Evolutionary conservation across 2,797 vertebrate species (phyloP).

Genomic region (Galagoides demidoff): DNA sequence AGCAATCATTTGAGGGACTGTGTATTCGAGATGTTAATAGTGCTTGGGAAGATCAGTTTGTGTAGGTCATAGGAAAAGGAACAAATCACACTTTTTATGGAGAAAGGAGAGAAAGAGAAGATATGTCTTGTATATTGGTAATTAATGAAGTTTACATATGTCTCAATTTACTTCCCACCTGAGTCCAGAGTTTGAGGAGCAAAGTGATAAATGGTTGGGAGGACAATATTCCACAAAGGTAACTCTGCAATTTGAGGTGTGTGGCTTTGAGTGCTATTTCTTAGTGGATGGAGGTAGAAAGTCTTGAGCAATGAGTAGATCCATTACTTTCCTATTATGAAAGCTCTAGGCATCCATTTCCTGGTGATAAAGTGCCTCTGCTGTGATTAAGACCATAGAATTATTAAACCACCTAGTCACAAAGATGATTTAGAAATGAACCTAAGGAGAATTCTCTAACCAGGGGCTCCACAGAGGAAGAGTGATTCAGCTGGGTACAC

Average conservation of each 20-base stretch:
- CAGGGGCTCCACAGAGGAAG: background rate
- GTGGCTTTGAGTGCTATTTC: slow-evolving; percentile 49
- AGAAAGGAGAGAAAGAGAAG: slow-evolving; percentile 69
- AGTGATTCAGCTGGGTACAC: background rate
- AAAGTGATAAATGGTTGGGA: slow-evolving; percentile 70
- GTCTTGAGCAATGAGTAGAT: slow-evolving; percentile 1
- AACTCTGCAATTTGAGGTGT: slow-evolving; percentile 41
- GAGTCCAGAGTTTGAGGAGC: slow-evolving; percentile 50
- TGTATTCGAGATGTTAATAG: slow-evolving; percentile 77
- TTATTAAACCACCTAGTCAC: slow-evolving; percentile 62
- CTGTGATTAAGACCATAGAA: slow-evolving; percentile 59
- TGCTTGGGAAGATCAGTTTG: slow-evolving; percentile 74
- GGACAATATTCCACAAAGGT: slow-evolving; percentile 67
- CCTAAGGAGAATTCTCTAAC: background rate
- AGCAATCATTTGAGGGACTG: slow-evolving; percentile 27
- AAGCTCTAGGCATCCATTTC: slow-evolving; percentile 25
- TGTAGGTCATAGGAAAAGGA: slow-evolving; percentile 70
- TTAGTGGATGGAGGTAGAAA: background rate
- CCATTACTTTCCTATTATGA: slow-evolving; percentile 56
- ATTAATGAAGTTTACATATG: slow-evolving; percentile 77
- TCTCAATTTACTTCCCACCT: slow-evolving; percentile 55
- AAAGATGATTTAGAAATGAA: slow-evolving; percentile 55
- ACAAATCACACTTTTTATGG: slow-evolving; percentile 72
- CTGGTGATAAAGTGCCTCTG: slow-evolving; percentile 52
- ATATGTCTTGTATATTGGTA: slow-evolving; percentile 69